Conservation (phyloP, 2,797 vertebrate species). For the Lophius americanus region DNA sequence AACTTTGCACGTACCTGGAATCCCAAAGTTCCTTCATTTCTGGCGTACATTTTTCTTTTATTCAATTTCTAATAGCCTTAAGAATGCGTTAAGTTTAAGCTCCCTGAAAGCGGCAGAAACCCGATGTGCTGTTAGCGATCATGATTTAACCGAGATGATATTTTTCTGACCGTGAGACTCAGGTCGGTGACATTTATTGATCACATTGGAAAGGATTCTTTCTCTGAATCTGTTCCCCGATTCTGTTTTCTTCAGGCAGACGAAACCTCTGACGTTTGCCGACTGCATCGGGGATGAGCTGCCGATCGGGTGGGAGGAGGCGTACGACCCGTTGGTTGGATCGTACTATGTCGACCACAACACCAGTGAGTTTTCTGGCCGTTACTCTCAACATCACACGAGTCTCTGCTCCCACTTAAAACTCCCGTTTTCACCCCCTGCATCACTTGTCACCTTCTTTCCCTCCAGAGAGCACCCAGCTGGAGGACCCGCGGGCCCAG, state of each 20-base stretch:
- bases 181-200: background rate
- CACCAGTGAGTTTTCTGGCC: constrained; percentile 87
- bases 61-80: too few relatives aligned
- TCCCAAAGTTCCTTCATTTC: too few relatives aligned
- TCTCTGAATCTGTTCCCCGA: background rate
- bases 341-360: constrained; percentile 99
- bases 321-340: constrained; percentile 91
- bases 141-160: too few relatives aligned
- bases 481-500: constrained; percentile 95
- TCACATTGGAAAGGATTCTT: background rate
- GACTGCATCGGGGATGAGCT: constrained; percentile 98
- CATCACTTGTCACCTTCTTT: fast-evolving
- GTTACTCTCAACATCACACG: too few relatives aligned
- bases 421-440: too few relatives aligned
- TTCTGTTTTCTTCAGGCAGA: constrained; percentile 83
- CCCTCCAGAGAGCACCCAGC: constrained; percentile 91
- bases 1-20: too few relatives aligned
- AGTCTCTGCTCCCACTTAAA: too few relatives aligned
- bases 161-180: background rate
- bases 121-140: too few relatives aligned
- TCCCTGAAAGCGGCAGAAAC: too few relatives aligned
- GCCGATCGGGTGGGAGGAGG: constrained; percentile 97
- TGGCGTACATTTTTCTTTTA: too few relatives aligned
- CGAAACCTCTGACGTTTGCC: constrained; percentile 96
- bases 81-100: too few relatives aligned